These are phyloP conservation scores for Metacarcinus magister DNA, from an alignment of 2,888 invertebrate genomes.

Conservation along the genomic window DNA sequence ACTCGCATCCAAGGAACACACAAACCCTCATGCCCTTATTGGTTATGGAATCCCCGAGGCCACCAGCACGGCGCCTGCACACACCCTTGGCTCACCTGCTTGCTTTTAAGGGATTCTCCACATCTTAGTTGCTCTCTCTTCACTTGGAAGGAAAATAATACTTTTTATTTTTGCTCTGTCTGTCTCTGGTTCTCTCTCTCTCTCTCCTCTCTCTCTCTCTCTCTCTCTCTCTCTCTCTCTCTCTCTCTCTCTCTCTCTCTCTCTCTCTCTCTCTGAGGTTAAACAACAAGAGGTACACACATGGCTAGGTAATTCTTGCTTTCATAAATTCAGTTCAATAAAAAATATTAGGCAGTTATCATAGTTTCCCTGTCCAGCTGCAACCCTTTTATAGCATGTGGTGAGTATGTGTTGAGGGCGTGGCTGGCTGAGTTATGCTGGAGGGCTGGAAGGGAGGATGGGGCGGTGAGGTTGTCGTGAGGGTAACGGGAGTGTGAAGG, in stretches of 20 bases:
- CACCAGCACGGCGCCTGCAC: neutral
- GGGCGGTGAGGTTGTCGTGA: neutral
- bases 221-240: neutral
- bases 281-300: neutral
- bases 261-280: too few relatives aligned
- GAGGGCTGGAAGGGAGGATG: neutral
- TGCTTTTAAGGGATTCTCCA: neutral
- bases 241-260: too few relatives aligned
- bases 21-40: conserved; percentile 38
- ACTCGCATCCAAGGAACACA: neutral
- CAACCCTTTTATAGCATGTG: neutral
- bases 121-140: neutral
- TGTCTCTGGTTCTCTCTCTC: neutral
- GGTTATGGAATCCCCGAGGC: conserved; percentile 53
- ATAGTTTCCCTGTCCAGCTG: neutral
- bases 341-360: conserved; percentile 9
- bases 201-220: neutral
- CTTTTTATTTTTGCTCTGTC: neutral
- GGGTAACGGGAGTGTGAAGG: neutral
- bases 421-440: neutral
- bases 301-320: neutral
- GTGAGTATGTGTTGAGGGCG: conserved; percentile 15
- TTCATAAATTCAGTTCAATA: conserved; percentile 4
- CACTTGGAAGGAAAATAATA: neutral
- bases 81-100: neutral